These are phyloP conservation scores for Tillus elongatus DNA, from an alignment of 2,888 invertebrate genomes.

Conservation along the genomic window DNA sequence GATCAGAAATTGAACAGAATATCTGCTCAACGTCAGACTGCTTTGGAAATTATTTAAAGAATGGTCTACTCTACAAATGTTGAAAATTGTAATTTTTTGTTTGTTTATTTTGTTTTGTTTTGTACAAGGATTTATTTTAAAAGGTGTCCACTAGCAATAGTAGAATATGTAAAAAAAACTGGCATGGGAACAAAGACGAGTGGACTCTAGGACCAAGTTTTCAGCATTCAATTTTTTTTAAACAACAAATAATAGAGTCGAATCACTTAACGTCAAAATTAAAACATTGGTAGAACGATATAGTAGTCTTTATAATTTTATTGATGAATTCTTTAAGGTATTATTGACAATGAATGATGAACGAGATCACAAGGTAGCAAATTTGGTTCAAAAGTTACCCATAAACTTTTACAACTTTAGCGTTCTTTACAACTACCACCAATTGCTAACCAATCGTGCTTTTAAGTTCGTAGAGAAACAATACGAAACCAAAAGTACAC, in stretches of 20 bases:
- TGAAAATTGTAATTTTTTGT: no score
- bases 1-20: not conserved
- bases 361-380: conserved; percentile 17
- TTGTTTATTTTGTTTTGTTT: no score
- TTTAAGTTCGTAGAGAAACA: conserved; percentile 10
- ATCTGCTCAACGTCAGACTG: not conserved
- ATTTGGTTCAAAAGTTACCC: conserved; percentile 8
- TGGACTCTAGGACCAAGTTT: conserved; percentile 14
- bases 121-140: no score
- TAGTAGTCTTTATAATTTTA: not conserved
- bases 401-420: conserved; percentile 12
- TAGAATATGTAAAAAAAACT: conserved; percentile 19
- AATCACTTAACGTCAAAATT: conserved; percentile 15
- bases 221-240: conserved; percentile 15
- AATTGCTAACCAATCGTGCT: conserved; percentile 9
- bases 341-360: conserved; percentile 13
- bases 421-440: conserved; percentile 9
- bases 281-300: conserved; percentile 9
- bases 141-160: conserved; percentile 10
- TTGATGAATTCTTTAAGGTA: conserved; percentile 11
- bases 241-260: conserved; percentile 18
- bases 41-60: conserved; percentile 4
- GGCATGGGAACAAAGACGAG: conserved; percentile 17
- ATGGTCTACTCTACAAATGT: not conserved
- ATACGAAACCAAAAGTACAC: no score